Evolutionary conservation across 1,140 invertebrate species (phyloP), one percentile per base, ranked within the genome.

Genomic region (Plutomurus gul): DNA sequence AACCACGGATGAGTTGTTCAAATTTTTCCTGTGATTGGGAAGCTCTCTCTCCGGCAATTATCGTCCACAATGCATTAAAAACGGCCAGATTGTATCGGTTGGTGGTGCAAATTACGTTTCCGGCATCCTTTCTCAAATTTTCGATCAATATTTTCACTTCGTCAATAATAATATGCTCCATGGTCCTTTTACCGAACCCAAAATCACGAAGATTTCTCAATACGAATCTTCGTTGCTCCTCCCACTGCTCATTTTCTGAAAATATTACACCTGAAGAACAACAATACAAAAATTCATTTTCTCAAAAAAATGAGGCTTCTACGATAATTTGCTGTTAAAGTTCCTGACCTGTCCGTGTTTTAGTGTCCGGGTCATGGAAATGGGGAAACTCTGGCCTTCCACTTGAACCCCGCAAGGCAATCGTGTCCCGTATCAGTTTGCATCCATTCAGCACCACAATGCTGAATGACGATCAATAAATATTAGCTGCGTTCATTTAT

Each of bases 21-120:
- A 40, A 90, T 85, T 81, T 92, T 86, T 27, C 92, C 89, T 77
- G 89, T n/a, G n/a, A n/a, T n/a, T n/a, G n/a, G n/a, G n/a, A n/a
- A n/a, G n/a, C n/a, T n/a, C n/a, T n/a, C n/a, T n/a, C n/a, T n/a
- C n/a, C n/a, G n/a, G n/a, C n/a, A n/a, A n/a, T n/a, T n/a, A n/a
- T n/a, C n/a, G n/a, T n/a, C n/a, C n/a, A n/a, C n/a, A n/a, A n/a
- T n/a, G n/a, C n/a, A n/a, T n/a, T n/a, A n/a, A n/a, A n/a, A n/a
- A 95, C 91, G 0, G 84, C 78, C 39, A 82, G 70, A 47, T 76
- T 83, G 79, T 84, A 85, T 20, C 65, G 39, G 4, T 49, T 60
- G 16, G 56, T 47, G 5, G 73, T 75, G 8, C 27, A 18, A 22
- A 81, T 47, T 10, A 76, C 43, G 6, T 16, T 22, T 4, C 76